phyloP scores from a whole-genome alignment of 2,113 vertebrate genomes.

The Grammomys surdaster region DNA sequence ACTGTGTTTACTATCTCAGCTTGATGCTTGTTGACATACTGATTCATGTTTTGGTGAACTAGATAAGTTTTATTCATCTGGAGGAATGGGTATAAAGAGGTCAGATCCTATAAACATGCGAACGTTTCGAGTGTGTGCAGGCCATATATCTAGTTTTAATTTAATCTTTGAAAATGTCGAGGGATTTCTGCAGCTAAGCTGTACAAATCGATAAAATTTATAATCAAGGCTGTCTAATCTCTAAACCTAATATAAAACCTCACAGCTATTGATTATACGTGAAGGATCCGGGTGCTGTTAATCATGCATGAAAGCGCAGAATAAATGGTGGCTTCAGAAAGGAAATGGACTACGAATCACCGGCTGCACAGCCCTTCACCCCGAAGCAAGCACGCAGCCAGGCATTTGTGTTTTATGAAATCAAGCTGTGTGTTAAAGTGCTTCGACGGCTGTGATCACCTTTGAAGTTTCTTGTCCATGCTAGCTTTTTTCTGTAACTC shows the following conservation, averaged over 20 bases:
- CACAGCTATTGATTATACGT: conserved; percentile 90
- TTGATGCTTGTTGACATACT: conserved; percentile 80
- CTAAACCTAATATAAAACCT: conserved; percentile 88
- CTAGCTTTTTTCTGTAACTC: conserved; percentile 71
- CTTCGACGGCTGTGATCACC: conserved; percentile 71
- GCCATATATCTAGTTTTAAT: conserved; percentile 91
- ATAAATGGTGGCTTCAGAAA: conserved; percentile 84
- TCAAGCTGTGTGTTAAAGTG: conserved; percentile 43
- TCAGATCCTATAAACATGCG: conserved; percentile 83
- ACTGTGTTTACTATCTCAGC: conserved; percentile 75
- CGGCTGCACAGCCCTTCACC: conserved; percentile 73
- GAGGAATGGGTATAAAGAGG: conserved; percentile 81
- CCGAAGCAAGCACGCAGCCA: conserved; percentile 56
- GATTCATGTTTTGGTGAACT: conserved; percentile 82
- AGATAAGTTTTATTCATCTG: conserved; percentile 80
- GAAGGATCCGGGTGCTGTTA: conserved; percentile 89
- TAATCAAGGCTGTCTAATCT: conserved; percentile 91
- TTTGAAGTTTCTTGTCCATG: conserved; percentile 68
- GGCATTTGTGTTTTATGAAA: conserved; percentile 73
- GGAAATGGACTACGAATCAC: conserved; percentile 85
- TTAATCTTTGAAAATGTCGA: conserved; percentile 86
- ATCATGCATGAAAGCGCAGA: conserved; percentile 85
- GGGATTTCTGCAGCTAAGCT: conserved; percentile 87
- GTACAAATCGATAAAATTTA: conserved; percentile 92
- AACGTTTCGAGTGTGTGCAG: conserved; percentile 78